phyloP scores from a whole-genome alignment of 2,797 vertebrate species.

The Urophycis tenuis region DNA sequence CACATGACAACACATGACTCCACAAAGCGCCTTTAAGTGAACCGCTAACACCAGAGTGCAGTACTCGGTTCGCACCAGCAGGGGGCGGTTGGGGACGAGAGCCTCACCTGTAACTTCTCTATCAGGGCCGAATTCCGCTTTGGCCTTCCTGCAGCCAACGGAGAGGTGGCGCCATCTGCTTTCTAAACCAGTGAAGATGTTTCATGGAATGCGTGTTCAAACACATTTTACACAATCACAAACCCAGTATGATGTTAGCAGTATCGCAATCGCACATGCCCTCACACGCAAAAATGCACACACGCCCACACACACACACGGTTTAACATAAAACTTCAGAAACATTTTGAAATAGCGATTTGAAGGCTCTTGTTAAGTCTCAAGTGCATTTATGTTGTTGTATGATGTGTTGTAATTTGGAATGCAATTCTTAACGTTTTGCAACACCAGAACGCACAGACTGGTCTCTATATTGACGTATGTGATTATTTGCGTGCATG shows the following conservation, averaged over 20 bases:
- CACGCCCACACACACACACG: not conserved
- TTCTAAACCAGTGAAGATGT: slow-evolving; percentile 22
- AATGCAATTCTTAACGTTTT: not conserved
- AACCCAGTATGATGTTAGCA: not conserved
- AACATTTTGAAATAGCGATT: not conserved
- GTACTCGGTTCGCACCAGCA: slow-evolving; percentile 25
- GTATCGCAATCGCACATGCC: not conserved
- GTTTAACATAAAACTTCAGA: not conserved
- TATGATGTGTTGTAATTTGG: slow-evolving; percentile 50
- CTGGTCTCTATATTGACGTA: not conserved
- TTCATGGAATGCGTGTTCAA: not conserved
- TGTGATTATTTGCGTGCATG: too few relatives aligned
- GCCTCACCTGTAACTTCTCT: slow-evolving; percentile 71
- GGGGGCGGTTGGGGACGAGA: slow-evolving; percentile 18
- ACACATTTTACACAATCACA: slow-evolving; percentile 2
- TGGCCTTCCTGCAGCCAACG: slow-evolving; percentile 41
- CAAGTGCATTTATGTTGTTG: not conserved
- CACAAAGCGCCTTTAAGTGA: too few relatives aligned
- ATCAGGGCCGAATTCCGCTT: slow-evolving; percentile 71
- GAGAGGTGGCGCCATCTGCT: slow-evolving; percentile 32
- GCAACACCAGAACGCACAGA: not conserved
- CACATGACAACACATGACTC: too few relatives aligned
- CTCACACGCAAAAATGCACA: not conserved
- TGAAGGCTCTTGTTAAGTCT: not conserved
- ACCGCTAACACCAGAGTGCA: not conserved